Evolutionary conservation across 2,113 vertebrate species (phyloP).

Genomic region (Gymnogyps californianus): DNA sequence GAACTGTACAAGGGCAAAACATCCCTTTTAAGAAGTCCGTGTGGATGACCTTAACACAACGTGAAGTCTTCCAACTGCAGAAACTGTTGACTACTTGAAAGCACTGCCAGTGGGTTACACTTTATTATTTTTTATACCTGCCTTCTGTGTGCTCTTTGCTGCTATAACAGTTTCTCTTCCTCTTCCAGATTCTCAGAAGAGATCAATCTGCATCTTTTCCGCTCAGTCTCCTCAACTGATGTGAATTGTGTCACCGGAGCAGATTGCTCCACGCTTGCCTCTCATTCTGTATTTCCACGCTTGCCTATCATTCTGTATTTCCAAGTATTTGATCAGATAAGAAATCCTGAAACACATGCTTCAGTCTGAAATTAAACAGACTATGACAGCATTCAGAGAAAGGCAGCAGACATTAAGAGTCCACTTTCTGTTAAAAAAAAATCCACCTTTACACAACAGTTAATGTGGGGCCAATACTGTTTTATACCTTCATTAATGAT

Average conservation of each 20-base stretch:
- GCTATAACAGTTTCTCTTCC: not conserved
- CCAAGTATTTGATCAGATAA: not conserved
- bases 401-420: not conserved
- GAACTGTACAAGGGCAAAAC: not conserved
- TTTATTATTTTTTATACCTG: not conserved
- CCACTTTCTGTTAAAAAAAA: not conserved
- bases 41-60: not conserved
- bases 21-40: not conserved
- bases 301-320: not conserved
- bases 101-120: not conserved
- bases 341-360: not conserved
- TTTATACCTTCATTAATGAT: fast-evolving
- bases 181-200: not conserved
- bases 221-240: not conserved
- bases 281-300: not conserved
- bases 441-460: not conserved
- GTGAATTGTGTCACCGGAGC: not conserved
- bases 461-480: fast-evolving
- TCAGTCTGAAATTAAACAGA: not conserved
- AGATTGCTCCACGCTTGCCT: not conserved
- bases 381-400: not conserved
- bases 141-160: not conserved
- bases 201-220: not conserved
- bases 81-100: not conserved
- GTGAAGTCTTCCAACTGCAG: not conserved